Evolutionary conservation across 2,797 vertebrate species (phyloP).

Genomic region (Manis javanica): DNA sequence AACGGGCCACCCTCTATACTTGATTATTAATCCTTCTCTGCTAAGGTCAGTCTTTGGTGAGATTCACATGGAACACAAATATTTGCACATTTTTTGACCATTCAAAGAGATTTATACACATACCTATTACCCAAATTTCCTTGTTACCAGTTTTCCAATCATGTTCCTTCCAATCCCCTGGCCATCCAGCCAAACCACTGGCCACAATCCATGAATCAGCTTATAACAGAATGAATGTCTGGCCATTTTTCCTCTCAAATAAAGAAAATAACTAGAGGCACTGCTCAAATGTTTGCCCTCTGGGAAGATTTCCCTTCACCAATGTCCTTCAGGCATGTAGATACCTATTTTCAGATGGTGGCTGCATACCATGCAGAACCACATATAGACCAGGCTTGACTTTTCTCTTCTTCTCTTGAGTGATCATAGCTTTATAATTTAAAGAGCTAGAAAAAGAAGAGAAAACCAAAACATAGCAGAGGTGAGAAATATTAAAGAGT

Average conservation of each 20-base stretch:
- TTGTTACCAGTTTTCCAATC: neutral
- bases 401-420: neutral
- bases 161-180: neutral
- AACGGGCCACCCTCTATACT: neutral
- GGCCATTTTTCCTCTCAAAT: neutral
- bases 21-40: neutral
- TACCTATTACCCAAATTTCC: neutral
- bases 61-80: neutral
- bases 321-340: neutral
- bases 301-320: neutral
- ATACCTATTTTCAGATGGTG: neutral
- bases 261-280: neutral
- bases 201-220: neutral
- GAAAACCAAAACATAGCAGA: neutral
- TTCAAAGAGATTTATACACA: neutral
- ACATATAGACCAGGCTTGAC: neutral
- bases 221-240: neutral
- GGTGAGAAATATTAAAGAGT: neutral
- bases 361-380: neutral
- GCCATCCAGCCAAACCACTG: neutral
- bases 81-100: neutral
- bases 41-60: neutral
- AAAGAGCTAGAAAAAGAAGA: neutral
- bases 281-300: neutral
- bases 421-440: neutral